Percentiles rank a stretch among this genome's conserved stretches.
phyloP scores from a whole-genome alignment of 2,113 vertebrate species.

The Heptranchias perlo region DNA sequence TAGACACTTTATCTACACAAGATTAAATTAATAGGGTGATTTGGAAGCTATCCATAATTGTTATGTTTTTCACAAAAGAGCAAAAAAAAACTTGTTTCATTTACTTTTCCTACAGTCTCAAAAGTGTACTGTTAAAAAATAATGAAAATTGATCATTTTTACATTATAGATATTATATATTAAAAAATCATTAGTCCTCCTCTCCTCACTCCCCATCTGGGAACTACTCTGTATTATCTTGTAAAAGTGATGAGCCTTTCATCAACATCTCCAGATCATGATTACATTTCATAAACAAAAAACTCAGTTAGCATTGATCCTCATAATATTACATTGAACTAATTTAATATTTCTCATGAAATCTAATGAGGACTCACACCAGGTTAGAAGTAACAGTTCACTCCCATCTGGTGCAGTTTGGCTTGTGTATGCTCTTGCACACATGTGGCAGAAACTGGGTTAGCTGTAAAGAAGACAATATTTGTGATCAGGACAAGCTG shows the following conservation, averaged over 20 bases:
- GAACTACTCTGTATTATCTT: neutral
- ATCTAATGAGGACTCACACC: neutral
- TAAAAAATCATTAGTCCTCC: neutral
- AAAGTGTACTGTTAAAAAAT: neutral
- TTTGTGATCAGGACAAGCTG: neutral
- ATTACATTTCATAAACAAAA: neutral
- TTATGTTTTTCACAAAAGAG: neutral
- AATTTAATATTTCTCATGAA: neutral
- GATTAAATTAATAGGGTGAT: neutral
- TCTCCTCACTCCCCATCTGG: neutral
- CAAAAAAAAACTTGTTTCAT: neutral
- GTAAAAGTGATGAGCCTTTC: neutral
- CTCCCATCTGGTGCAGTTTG: neutral
- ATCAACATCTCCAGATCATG: neutral
- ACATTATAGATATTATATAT: neutral
- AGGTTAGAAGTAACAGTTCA: neutral
- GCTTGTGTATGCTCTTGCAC: neutral
- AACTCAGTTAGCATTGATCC: neutral
- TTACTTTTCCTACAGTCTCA: neutral
- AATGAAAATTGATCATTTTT: neutral
- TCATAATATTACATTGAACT: neutral
- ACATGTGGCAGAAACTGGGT: neutral
- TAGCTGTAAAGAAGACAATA: neutral
- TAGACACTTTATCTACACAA: neutral
- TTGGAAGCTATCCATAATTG: neutral